phyloP scores from a whole-genome alignment of 2,797 vertebrate species.

The Pipistrellus pipistrellus region DNA sequence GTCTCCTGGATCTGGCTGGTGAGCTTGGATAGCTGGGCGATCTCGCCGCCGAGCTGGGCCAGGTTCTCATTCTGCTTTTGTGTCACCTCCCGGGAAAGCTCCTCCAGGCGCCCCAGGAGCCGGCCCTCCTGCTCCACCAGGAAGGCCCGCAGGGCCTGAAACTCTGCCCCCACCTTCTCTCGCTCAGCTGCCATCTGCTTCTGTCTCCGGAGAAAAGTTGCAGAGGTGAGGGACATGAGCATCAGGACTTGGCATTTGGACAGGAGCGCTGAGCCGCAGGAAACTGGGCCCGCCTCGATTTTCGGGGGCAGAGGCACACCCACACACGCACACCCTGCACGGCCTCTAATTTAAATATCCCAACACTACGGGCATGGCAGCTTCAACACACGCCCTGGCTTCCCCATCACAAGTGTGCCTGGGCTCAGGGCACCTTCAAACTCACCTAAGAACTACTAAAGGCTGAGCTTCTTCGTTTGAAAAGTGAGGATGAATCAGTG shows the following conservation, averaged over 20 bases:
- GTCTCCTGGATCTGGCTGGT: conserved; percentile 89
- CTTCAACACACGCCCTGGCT: neutral
- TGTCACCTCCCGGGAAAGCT: conserved; percentile 85
- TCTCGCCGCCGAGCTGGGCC: conserved; percentile 84
- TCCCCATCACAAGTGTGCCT: neutral
- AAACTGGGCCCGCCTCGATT: neutral
- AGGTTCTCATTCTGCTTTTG: conserved; percentile 88
- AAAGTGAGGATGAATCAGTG: conserved; percentile 31
- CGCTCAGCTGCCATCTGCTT: conserved; percentile 84
- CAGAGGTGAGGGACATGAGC: neutral
- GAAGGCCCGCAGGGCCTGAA: conserved; percentile 86
- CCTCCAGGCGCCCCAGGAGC: conserved; percentile 87
- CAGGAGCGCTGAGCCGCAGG: neutral
- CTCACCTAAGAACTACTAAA: neutral
- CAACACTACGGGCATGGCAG: neutral
- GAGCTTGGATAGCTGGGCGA: conserved; percentile 87
- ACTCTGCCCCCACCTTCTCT: conserved; percentile 86
- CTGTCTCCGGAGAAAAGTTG: conserved; percentile 60
- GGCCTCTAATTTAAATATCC: neutral
- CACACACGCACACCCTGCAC: neutral
- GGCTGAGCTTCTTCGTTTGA: neutral
- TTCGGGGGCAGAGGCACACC: neutral
- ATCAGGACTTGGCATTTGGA: neutral
- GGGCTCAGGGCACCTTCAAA: neutral
- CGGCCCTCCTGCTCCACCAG: conserved; percentile 87